Base-by-base conservation (phyloP, 2,797 vertebrate species). In the Trachops cirrhosus region DNA sequence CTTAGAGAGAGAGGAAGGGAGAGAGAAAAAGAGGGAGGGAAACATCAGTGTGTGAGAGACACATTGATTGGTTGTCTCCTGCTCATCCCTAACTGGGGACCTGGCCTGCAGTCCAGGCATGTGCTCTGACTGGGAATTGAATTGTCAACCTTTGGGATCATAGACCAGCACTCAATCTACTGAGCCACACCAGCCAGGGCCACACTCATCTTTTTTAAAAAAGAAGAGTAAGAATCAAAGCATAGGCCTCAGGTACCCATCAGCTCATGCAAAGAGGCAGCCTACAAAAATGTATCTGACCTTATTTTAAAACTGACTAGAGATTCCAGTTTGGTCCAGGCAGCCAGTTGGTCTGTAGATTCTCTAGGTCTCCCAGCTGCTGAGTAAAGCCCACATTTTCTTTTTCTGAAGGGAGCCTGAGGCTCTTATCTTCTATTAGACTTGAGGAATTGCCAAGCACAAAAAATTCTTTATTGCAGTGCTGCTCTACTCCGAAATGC, bases 171-270 rank as follows among this genome's bases (percentile, higher is more conserved):
- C 32, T 7, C 62, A 64, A 1, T 64, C 32, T 15, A 32, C 62
- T 64, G 62, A n/a, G 32, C 64, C 64, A 67, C 62, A 18, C 32
- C 32, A n/a, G 16, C 32, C 32, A n/a, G 62, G 32, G 32, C 62
- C 29, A 79, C 32, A 70, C 18, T 83, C 34, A 41, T 29, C 24
- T 71, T 84, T 79, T 79, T 85, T 78, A 57, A 77, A 84, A 82
- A 83, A 89, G 71, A 46, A 32, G 37, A 83, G 6, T 82, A n/a
- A 84, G 67, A 96, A 54, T 91, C 84, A 86, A 80, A 34, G 71
- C 6, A 9, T n/a, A 89, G 54, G n/a, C 41, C 21, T 91, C 48
- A 74, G 48, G 75, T 83, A 75, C 39, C 70, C 7, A 73, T 84
- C 26, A 41, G 46, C 39, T 79, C 37, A 83, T 14, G 26, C 85